Evolutionary conservation across 2,888 invertebrate species (phyloP), one percentile per base, ranked within the genome.

Genomic region (Athalia rosae): DNA sequence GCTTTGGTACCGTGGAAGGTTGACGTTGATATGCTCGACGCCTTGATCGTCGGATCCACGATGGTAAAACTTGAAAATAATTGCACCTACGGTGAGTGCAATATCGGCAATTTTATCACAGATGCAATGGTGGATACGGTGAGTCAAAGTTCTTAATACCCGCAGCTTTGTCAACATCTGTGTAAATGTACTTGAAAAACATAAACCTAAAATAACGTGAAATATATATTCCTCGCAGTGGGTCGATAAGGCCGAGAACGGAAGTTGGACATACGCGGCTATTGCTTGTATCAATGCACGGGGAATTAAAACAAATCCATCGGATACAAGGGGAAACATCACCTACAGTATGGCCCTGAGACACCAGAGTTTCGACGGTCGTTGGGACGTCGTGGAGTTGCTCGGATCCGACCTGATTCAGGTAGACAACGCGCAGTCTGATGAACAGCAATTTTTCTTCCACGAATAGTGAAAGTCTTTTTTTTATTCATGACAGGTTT

Each of bases 331-430:
- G 41, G 79, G 80, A 0, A 50, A 78, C 9, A 92, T 95, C 9
- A 95, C 95, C 0, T 94, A 93, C 58, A 94, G 93, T 74, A 94
- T 94, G 77, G 85, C 96, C 7, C 89, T 95, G 4, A 93, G 93
- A 83, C 92, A 94, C 28, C 91, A 94, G 79, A 97, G 97, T 0
- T 97, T 97, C 86, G 93, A 93, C 85, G 96, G 96, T 89, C 92
- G 92, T 64, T 91, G 96, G 79, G 94, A 95, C 84, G 91, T 94
- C n/a, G 93, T 94, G 77, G 94, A 94, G 83, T 87, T 97, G 77
- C 91, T 91, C 69, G 97, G 97, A 0, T 89, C 91, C 79, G 90
- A 93, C 82, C 86, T 97, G 4, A 85, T 92, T 77, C 92, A 93
- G 79, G 93, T 94, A 8, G 90, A 7, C 41, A 58, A 28, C 28